Evolutionary conservation across 1,140 invertebrate species (phyloP).

Genomic region (Philotrypesis tridentata): DNA sequence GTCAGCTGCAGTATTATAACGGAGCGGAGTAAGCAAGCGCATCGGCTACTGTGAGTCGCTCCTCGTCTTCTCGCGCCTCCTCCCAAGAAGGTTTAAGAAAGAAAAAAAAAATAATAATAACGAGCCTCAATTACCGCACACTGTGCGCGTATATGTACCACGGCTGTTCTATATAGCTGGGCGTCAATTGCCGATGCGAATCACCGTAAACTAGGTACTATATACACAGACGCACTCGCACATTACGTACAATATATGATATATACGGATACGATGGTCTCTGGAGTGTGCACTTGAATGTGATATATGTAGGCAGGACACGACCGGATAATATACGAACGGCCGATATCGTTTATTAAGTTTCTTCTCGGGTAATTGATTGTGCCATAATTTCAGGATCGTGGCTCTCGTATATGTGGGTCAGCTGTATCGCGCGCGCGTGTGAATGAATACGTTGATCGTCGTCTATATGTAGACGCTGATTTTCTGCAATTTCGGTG

Average conservation of each 20-base stretch:
- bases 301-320: no score
- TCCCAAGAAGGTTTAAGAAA: constrained; percentile 23
- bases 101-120: no score
- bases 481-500: no score
- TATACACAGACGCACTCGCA: no score
- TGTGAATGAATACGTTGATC: not conserved
- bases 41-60: not conserved
- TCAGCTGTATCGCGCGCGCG: no score
- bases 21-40: not conserved
- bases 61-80: not conserved
- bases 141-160: no score
- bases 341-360: not conserved
- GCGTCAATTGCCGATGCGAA: constrained; percentile 24
- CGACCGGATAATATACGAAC: not conserved
- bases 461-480: no score
- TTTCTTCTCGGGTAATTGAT: constrained; percentile 5
- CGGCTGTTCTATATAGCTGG: not conserved
- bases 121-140: constrained; percentile 28
- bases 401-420: not conserved
- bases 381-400: not conserved
- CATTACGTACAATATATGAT: no score
- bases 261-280: not conserved
- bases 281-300: no score
- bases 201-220: not conserved
- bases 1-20: not conserved